phyloP scores from a whole-genome alignment of 2,888 invertebrate genomes.

The Capitulum mitella region DNA sequence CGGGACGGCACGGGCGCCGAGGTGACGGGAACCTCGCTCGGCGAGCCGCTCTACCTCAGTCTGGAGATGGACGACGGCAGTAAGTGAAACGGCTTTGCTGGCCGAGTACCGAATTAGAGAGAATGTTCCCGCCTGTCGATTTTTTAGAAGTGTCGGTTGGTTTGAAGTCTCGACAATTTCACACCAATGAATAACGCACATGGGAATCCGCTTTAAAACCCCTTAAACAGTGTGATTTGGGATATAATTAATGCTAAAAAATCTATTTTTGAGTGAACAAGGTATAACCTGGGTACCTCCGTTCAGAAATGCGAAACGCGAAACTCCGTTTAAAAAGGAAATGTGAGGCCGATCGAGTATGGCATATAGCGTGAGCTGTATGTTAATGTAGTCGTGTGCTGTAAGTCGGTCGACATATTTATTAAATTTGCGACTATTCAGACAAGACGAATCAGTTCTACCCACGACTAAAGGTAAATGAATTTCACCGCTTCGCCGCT shows the following conservation, averaged over 20 bases:
- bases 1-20: conserved; percentile 54
- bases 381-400: background rate
- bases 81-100: conserved; percentile 39
- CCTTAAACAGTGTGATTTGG: too few species aligned
- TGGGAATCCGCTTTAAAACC: background rate
- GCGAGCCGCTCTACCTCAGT: conserved; percentile 57
- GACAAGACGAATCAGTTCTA: too few species aligned
- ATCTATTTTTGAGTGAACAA: too few species aligned
- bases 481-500: background rate
- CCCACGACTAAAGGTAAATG: too few species aligned
- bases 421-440: conserved; percentile 4
- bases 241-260: too few species aligned
- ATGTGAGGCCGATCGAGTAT: too few species aligned
- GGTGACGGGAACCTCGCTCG: conserved; percentile 58
- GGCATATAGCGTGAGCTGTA: background rate
- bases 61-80: conserved; percentile 54
- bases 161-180: background rate
- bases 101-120: background rate
- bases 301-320: too few species aligned
- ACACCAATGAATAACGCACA: background rate
- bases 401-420: background rate
- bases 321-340: too few species aligned
- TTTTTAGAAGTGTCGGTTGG: background rate
- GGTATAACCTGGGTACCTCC: too few species aligned
- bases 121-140: background rate